Evolutionary conservation across 2,888 invertebrate species (phyloP).

Genomic region (Hypomecis punctinalis): DNA sequence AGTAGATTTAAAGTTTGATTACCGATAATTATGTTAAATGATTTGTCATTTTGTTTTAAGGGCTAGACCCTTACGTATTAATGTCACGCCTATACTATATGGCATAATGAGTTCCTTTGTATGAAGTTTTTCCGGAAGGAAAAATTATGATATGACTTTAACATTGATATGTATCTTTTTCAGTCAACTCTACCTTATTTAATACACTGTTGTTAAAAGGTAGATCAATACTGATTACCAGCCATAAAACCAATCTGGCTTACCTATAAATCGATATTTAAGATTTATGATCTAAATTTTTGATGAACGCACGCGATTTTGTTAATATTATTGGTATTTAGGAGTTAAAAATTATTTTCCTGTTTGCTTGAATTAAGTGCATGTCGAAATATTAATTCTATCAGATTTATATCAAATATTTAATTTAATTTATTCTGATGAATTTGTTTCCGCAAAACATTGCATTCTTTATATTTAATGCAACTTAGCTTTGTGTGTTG

Average conservation of each 20-base stretch:
- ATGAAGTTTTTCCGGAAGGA: too few relatives aligned
- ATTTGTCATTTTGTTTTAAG: constrained; percentile 18
- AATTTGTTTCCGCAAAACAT: constrained; percentile 8
- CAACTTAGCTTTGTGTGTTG: background rate
- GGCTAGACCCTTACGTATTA: background rate
- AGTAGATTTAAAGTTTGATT: constrained; percentile 79
- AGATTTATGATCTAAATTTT: background rate
- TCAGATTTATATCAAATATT: background rate
- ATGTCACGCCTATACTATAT: background rate
- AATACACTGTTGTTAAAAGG: too few relatives aligned
- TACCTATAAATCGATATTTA: too few relatives aligned
- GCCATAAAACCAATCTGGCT: too few relatives aligned
- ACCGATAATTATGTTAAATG: constrained; percentile 1
- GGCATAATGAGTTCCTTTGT: too few relatives aligned
- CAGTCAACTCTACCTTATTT: too few relatives aligned
- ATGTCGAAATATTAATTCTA: background rate
- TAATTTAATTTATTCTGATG: constrained; percentile 2
- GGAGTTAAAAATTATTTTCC: constrained; percentile 7
- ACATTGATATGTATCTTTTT: too few relatives aligned
- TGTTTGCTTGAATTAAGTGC: constrained; percentile 4
- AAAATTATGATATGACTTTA: too few relatives aligned
- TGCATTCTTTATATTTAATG: background rate
- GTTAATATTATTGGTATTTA: background rate
- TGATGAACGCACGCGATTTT: constrained; percentile 1
- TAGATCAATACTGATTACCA: too few relatives aligned